Base-by-base conservation (phyloP, 2,797 vertebrate genomes). In the Sebastes glaucus region DNA sequence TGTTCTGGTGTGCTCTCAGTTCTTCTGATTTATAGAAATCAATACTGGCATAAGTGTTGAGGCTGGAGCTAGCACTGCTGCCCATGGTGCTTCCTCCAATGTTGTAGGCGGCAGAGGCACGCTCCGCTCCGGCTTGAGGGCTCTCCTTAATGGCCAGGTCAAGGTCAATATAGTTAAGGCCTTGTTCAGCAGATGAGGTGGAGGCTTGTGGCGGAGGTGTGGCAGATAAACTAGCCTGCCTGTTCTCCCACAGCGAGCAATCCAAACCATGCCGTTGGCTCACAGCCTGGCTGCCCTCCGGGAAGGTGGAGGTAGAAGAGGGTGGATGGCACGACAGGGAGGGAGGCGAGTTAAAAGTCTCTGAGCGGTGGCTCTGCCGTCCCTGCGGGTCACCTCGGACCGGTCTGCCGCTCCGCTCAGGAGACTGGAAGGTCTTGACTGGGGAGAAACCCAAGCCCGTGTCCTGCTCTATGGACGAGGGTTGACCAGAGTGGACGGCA, bases 121-220 rank as follows among this genome's bases (percentile, higher is more conserved):
- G 92, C 73, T 96, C 96, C 65, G 77, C 89, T 89, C 85, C 93
- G 5, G 91, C 77, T 42, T 93, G 94, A 81, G 91, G 78, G 35
- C 81, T 93, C 88, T 95, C 95, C 76, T 87, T 93, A 67, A 80
- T 68, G 66, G 92, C 94, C 87, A 96, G 92, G 88, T 97, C 96
- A 89, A 97, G 94, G 90, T 97, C 96, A 49, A 97, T 95, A 59
- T 97, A 97, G 91, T 97, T 97, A 89, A 97, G 96, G 88, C 95
- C 94, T 88, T 94, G 81, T 88, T 95, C 93, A 74, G 92, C 73
- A 32, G 92, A 88, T 38, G 92, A 89, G 91, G 91, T 88, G 87
- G 93, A 91, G 78, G 87, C 81, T 90, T 95, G 95, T 52, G 84
- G 53, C 71, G 82, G 59, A 72, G 93, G 80, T 74, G 93, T 82